Evolutionary conservation across 2,113 vertebrate species (phyloP).

Genomic region (Todiramphus saurophagus): DNA sequence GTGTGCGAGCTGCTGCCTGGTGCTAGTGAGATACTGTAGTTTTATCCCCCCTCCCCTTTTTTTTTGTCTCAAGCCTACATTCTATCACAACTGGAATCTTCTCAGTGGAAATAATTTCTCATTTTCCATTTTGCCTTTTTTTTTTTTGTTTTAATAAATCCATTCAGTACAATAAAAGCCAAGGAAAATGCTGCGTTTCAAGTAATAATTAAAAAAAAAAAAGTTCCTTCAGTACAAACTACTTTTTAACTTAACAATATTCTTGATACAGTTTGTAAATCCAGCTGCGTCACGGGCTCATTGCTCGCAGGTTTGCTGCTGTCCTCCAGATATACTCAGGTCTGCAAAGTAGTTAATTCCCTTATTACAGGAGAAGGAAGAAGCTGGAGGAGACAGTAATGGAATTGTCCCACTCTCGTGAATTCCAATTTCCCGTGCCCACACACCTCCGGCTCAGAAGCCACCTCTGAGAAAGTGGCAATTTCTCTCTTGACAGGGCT

Average conservation of each 20-base stretch:
- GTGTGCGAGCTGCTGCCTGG: background rate
- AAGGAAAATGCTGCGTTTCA: constrained; percentile 48
- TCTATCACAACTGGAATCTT: constrained; percentile 52
- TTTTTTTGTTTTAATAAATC: background rate
- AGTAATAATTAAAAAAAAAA: background rate
- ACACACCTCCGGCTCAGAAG: background rate
- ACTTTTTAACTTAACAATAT: constrained; percentile 56
- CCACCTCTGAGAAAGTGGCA: constrained; percentile 35
- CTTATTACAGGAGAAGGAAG: constrained; percentile 44
- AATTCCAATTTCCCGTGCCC: constrained; percentile 52
- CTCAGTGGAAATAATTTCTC: constrained; percentile 52
- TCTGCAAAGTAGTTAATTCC: constrained; percentile 38
- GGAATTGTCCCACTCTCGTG: constrained; percentile 53
- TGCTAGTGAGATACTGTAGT: constrained; percentile 15
- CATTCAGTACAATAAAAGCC: constrained; percentile 66
- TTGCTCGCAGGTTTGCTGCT: background rate
- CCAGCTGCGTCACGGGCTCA: constrained; percentile 55
- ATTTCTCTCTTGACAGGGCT: constrained; percentile 58
- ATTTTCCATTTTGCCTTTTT: constrained; percentile 31
- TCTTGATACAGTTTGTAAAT: constrained; percentile 66
- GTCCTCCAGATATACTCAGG: constrained; percentile 11
- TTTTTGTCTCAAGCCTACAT: background rate
- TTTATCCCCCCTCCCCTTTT: background rate
- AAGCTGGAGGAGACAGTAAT: constrained; percentile 34
- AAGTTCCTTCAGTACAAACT: constrained; percentile 63